Evolutionary conservation across 2,888 invertebrate genomes (phyloP).

Genomic region (Coenonympha arcania): DNA sequence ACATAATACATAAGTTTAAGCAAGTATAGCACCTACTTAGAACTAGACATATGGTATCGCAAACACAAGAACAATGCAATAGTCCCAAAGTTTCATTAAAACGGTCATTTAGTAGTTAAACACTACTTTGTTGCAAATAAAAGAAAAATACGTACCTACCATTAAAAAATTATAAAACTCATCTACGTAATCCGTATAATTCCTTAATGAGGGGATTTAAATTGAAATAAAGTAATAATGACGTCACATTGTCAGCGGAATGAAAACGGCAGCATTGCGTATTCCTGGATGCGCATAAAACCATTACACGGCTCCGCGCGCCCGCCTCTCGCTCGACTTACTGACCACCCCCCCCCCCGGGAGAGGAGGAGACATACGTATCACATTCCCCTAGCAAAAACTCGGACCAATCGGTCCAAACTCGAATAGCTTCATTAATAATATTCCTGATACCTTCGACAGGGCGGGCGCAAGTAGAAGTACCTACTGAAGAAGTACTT

Average conservation of each 20-base stretch:
- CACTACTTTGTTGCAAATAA: too few relatives aligned
- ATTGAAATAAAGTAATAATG: slow-evolving; percentile 27
- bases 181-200: slow-evolving; percentile 1
- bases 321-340: slow-evolving; percentile 11
- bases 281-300: slow-evolving; percentile 25
- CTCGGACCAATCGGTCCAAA: neutral
- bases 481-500: too few relatives aligned
- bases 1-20: too few relatives aligned
- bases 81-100: too few relatives aligned
- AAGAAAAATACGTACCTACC: neutral
- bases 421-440: too few relatives aligned
- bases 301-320: slow-evolving; percentile 28
- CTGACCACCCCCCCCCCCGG: neutral
- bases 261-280: slow-evolving; percentile 18
- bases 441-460: too few relatives aligned
- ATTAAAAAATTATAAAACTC: neutral
- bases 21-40: too few relatives aligned
- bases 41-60: too few relatives aligned
- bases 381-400: neutral
- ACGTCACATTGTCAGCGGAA: slow-evolving; percentile 25
- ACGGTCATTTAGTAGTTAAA: too few relatives aligned
- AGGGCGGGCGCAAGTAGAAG: too few relatives aligned
- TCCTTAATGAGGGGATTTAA: slow-evolving; percentile 25
- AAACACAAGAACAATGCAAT: too few relatives aligned
- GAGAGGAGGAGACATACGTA: neutral